Conservation (phyloP, 2,113 vertebrate genomes). For the Labrus mixtus region DNA sequence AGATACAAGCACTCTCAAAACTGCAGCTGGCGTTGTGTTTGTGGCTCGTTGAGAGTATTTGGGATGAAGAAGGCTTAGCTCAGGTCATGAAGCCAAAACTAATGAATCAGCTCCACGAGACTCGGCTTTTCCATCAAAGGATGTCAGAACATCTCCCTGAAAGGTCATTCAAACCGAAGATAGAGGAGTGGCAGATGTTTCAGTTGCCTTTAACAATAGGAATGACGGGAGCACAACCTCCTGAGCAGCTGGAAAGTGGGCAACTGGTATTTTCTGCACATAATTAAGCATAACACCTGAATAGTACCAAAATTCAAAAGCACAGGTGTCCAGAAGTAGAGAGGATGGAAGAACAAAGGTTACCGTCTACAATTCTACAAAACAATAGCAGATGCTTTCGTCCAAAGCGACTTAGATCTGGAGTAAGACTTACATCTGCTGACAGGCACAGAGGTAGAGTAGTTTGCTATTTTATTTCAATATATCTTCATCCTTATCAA, state of each 20-base stretch:
- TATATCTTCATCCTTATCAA: too few relatives aligned
- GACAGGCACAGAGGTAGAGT: too few relatives aligned
- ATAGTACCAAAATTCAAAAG: constrained; percentile 30
- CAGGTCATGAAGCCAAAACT: not conserved
- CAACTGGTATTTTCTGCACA: not conserved
- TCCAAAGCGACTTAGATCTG: too few relatives aligned
- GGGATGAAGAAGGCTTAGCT: not conserved
- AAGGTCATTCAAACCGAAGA: not conserved
- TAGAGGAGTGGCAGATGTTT: not conserved
- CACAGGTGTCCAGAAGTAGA: constrained; percentile 7
- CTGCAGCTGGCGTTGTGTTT: not conserved
- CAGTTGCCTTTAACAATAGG: not conserved
- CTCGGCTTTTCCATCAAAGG: not conserved
- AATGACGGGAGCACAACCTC: not conserved
- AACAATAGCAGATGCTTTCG: too few relatives aligned
- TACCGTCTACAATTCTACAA: not conserved
- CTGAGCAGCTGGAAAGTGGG: too few relatives aligned
- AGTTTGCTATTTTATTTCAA: too few relatives aligned
- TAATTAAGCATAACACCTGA: not conserved
- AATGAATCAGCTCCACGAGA: not conserved
- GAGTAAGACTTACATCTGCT: too few relatives aligned
- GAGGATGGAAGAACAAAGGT: not conserved
- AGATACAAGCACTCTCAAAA: not conserved
- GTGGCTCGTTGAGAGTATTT: not conserved
- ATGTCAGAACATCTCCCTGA: not conserved